Percentiles rank a stretch among this genome's conserved stretches.
Conservation (phyloP, 2,113 vertebrate genomes). For the Vulpes lagopus region DNA sequence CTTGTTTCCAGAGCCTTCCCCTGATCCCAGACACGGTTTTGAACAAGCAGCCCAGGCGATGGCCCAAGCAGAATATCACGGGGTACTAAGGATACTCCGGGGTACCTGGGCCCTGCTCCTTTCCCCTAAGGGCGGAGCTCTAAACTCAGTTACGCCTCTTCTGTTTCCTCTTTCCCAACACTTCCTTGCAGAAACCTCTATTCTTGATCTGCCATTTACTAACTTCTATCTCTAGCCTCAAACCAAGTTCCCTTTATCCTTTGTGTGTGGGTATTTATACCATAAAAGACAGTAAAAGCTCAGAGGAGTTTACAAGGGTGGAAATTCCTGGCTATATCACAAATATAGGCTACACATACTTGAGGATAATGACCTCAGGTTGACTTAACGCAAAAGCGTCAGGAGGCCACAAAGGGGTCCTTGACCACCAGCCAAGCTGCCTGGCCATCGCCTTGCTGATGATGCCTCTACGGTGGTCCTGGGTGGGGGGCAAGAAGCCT, state of each 20-base stretch:
- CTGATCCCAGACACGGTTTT: background rate
- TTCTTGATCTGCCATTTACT: background rate
- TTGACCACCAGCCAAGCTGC: background rate
- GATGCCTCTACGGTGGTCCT: background rate
- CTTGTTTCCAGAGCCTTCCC: background rate
- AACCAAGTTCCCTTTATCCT: background rate
- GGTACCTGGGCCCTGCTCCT: background rate
- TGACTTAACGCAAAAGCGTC: background rate
- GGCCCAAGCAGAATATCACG: background rate
- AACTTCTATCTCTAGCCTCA: background rate
- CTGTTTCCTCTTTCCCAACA: slow-evolving; percentile 1
- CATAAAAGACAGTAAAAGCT: background rate
- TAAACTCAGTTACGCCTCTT: background rate
- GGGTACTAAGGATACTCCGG: background rate
- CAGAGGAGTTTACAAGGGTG: background rate
- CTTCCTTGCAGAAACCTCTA: background rate
- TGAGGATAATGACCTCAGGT: background rate
- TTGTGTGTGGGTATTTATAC: background rate
- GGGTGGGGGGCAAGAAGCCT: background rate
- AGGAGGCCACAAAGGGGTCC: background rate
- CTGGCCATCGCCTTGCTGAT: background rate
- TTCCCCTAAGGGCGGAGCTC: background rate
- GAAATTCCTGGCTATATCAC: background rate
- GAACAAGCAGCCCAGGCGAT: background rate
- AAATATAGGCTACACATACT: background rate